Evolutionary conservation across 2,888 invertebrate genomes (phyloP).

Genomic region (Sylvicola fuscatus): DNA sequence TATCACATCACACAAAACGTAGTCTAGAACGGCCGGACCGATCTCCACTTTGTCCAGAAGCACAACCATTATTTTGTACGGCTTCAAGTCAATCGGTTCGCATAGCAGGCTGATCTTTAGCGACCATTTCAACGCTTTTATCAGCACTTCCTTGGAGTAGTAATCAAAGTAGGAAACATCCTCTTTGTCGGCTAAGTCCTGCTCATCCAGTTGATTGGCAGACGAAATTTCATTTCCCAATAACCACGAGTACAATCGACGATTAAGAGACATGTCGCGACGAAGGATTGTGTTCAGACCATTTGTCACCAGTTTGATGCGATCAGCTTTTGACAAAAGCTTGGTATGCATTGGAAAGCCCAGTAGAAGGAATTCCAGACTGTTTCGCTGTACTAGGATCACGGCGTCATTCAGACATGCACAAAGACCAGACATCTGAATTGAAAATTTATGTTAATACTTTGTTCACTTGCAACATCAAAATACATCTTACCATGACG

Average conservation of each 20-base stretch:
- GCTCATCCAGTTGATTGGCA: constrained; percentile 13
- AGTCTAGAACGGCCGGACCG: constrained; percentile 54
- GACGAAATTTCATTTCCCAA: constrained; percentile 45
- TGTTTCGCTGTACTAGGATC: constrained; percentile 67
- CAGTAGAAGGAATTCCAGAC: constrained; percentile 59
- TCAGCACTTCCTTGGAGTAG: constrained; percentile 44
- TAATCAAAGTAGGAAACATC: constrained; percentile 36
- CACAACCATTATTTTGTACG: constrained; percentile 61
- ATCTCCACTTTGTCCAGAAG: constrained; percentile 75
- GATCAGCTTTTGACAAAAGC: constrained; percentile 43
- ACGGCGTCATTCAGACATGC: constrained; percentile 59
- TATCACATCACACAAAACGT: constrained; percentile 59
- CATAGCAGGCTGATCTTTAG: constrained; percentile 33
- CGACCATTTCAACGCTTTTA: constrained; percentile 39
- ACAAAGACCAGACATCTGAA: constrained; percentile 51
- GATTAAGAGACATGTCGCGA: constrained; percentile 76
- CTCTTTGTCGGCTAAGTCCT: constrained; percentile 5
- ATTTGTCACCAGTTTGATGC: constrained; percentile 50
- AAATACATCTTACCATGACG: constrained; percentile 39
- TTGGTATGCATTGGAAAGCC: constrained; percentile 72
- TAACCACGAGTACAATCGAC: constrained; percentile 68
- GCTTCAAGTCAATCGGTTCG: constrained; percentile 38
- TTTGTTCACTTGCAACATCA: constrained; percentile 2
- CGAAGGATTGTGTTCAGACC: constrained; percentile 54
- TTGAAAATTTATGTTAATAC: neutral